These are phyloP conservation scores for Tortricodes alternella DNA, from an alignment of 2,888 invertebrate genomes.

Conservation along the genomic window DNA sequence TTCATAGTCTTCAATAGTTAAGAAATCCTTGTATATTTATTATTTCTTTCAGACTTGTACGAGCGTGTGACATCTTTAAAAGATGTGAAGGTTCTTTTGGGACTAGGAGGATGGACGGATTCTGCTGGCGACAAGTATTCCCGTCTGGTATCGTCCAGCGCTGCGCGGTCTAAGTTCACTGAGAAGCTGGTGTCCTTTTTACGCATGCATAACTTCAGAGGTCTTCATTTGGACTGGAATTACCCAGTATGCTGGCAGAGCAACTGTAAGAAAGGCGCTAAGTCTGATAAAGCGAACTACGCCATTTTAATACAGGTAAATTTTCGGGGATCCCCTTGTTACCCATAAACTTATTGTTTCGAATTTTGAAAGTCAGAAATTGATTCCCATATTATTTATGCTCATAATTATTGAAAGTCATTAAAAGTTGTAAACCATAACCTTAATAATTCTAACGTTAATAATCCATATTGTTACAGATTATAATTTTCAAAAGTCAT, in stretches of 20 bases:
- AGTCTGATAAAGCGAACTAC: constrained; percentile 89
- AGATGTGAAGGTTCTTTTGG: constrained; percentile 87
- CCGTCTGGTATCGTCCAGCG: constrained; percentile 86
- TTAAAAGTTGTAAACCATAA: too few relatives aligned
- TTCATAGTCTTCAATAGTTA: too few relatives aligned
- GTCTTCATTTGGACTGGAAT: constrained; percentile 96
- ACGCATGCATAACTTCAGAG: constrained; percentile 89
- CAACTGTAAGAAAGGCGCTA: constrained; percentile 91
- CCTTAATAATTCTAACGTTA: too few relatives aligned
- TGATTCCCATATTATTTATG: too few relatives aligned
- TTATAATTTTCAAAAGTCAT: too few relatives aligned
- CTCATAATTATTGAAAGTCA: too few relatives aligned
- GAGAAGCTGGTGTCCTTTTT: constrained; percentile 87
- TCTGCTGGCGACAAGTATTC: constrained; percentile 95
- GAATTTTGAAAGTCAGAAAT: too few relatives aligned
- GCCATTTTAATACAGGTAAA: constrained; percentile 88
- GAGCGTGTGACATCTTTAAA: constrained; percentile 87
- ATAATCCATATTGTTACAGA: too few relatives aligned
- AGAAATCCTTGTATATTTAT: not conserved
- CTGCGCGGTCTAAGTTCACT: constrained; percentile 87
- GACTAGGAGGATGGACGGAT: constrained; percentile 98
- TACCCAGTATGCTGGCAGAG: constrained; percentile 97
- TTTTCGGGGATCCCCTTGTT: too few relatives aligned
- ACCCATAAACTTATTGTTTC: too few relatives aligned
- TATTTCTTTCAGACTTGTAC: constrained; percentile 86